Evolutionary conservation across 2,113 vertebrate species (phyloP).

Genomic region (Oxyruncus cristatus): DNA sequence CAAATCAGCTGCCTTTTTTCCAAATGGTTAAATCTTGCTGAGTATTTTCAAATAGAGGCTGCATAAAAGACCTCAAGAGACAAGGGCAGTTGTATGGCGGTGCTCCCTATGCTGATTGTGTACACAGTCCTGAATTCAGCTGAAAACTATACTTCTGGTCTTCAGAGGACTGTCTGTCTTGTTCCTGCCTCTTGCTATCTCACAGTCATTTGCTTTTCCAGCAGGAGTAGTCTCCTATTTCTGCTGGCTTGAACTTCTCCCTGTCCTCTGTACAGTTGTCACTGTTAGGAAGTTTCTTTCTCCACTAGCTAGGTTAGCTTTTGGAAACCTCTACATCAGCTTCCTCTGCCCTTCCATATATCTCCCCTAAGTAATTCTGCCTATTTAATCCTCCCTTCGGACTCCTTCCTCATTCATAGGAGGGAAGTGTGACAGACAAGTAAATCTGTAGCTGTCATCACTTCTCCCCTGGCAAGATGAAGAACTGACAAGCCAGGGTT

Average conservation of each 20-base stretch:
- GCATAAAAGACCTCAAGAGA: neutral
- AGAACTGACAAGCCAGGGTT: neutral
- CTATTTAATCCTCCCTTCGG: conserved; percentile 7
- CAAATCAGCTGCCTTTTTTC: neutral
- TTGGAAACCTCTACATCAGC: neutral
- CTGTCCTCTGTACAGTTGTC: neutral
- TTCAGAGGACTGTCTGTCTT: neutral
- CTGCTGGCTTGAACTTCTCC: neutral
- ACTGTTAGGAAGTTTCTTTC: neutral
- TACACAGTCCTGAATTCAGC: neutral
- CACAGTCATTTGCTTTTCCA: neutral
- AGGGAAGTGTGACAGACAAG: conserved; percentile 33
- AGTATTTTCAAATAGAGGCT: neutral
- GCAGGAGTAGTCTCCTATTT: neutral
- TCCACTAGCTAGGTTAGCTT: neutral
- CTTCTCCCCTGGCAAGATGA: neutral
- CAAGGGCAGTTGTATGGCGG: neutral
- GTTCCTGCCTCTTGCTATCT: neutral
- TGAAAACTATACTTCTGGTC: neutral
- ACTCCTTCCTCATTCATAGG: neutral
- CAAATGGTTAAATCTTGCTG: neutral
- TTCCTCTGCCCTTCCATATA: neutral
- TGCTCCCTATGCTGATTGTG: neutral
- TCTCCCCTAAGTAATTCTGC: neutral
- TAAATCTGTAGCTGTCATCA: conserved; percentile 17